These are phyloP conservation scores for Mirounga angustirostris DNA, from an alignment of 2,113 vertebrate species.

Conservation along the genomic window DNA sequence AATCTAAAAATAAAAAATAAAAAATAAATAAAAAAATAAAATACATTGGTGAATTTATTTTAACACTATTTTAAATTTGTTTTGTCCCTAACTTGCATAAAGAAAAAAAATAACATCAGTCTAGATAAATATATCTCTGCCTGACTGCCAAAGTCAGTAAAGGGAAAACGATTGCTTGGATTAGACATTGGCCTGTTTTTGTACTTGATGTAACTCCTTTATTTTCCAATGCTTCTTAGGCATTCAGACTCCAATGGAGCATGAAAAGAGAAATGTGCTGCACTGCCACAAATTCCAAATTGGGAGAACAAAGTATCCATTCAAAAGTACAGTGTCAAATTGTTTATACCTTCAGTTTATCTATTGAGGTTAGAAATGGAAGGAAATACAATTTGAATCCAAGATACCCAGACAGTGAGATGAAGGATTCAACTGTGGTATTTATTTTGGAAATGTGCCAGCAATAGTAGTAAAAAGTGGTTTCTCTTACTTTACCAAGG, in stretches of 20 bases:
- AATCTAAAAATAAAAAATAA: background rate
- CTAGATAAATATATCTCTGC: constrained; percentile 49
- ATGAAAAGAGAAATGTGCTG: constrained; percentile 68
- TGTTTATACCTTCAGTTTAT: constrained; percentile 57
- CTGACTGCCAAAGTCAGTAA: constrained; percentile 29
- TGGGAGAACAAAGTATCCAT: constrained; percentile 68
- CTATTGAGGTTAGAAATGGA: constrained; percentile 47
- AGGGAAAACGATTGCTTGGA: constrained; percentile 34
- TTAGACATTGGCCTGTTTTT: constrained; percentile 47
- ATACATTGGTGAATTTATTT: constrained; percentile 33
- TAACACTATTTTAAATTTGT: constrained; percentile 39
- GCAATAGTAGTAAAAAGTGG: constrained; percentile 51
- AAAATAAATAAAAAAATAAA: constrained; percentile 47
- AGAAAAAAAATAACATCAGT: constrained; percentile 53
- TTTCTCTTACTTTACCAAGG: constrained; percentile 96
- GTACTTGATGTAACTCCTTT: constrained; percentile 8
- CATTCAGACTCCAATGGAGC: background rate
- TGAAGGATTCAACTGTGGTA: constrained; percentile 56
- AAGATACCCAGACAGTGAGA: constrained; percentile 51
- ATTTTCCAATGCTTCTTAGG: constrained; percentile 24
- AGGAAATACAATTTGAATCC: constrained; percentile 56
- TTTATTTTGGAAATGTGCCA: constrained; percentile 54
- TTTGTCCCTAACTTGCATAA: constrained; percentile 35
- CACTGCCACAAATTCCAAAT: background rate
- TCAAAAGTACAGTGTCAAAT: constrained; percentile 51